Evolutionary conservation across 2,113 vertebrate species (phyloP).

Genomic region (Oplegnathus fasciatus): DNA sequence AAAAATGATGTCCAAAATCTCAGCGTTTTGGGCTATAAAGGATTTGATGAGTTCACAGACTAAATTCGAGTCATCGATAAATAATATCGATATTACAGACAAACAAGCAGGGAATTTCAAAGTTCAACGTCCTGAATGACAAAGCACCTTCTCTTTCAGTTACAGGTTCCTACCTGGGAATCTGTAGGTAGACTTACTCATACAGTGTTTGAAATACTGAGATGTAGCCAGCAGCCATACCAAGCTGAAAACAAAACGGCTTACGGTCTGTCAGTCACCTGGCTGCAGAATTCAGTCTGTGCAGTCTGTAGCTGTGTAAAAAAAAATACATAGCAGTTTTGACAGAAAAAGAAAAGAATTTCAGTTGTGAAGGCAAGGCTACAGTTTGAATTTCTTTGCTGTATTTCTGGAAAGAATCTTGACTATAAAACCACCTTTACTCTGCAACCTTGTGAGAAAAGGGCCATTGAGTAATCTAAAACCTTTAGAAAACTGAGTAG

Average conservation of each 20-base stretch:
- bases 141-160: neutral
- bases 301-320: neutral
- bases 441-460: neutral
- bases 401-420: neutral
- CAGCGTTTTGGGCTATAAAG: neutral
- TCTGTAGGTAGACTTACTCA: slow-evolving; percentile 15
- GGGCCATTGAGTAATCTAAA: neutral
- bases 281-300: neutral
- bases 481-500: neutral
- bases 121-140: neutral
- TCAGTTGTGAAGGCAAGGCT: neutral
- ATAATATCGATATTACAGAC: neutral
- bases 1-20: neutral
- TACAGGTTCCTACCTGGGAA: neutral
- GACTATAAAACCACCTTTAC: neutral
- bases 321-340: neutral
- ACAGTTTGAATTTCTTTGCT: neutral
- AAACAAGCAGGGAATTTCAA: neutral
- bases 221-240: slow-evolving; percentile 11
- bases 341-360: neutral
- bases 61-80: neutral
- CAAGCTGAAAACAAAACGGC: slow-evolving; percentile 9
- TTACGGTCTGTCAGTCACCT: slow-evolving; percentile 12
- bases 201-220: slow-evolving; percentile 11
- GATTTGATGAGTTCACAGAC: neutral